Evolutionary conservation across 2,113 vertebrate genomes (phyloP).

Genomic region (Pterocles orientalis): DNA sequence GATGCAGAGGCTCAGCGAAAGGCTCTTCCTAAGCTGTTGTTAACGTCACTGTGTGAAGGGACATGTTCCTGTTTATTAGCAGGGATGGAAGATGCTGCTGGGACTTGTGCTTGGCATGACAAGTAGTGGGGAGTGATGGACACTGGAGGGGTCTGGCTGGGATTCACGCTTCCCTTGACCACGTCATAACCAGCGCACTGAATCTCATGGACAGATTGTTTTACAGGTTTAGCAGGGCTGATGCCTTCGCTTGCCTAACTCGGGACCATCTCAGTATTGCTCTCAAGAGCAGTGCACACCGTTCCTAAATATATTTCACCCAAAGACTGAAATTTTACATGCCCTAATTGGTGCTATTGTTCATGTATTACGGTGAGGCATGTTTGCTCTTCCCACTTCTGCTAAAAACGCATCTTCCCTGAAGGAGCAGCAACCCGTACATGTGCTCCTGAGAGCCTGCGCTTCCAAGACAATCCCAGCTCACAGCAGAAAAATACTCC

Average conservation of each 20-base stretch:
- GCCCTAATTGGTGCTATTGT: neutral
- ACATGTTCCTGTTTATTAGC: neutral
- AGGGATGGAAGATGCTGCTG: neutral
- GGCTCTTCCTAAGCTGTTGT: neutral
- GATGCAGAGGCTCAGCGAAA: fast-evolving
- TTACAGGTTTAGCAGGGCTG: neutral
- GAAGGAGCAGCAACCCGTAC: neutral
- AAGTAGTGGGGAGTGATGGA: neutral
- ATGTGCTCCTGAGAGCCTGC: neutral
- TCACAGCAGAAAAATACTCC: neutral
- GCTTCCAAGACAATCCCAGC: neutral
- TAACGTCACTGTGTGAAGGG: fast-evolving
- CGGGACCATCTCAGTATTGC: neutral
- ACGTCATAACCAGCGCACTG: fast-evolving
- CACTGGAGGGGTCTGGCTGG: neutral
- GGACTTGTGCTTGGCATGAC: neutral
- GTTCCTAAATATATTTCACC: neutral
- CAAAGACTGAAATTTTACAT: neutral
- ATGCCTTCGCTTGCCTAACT: fast-evolving
- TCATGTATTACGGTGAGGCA: neutral
- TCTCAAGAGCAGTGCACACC: neutral
- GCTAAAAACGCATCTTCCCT: neutral
- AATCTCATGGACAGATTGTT: neutral
- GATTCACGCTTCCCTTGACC: neutral
- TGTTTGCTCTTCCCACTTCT: neutral